Conservation (phyloP, 2,797 vertebrate genomes). For the Pempheris klunzingeri region DNA sequence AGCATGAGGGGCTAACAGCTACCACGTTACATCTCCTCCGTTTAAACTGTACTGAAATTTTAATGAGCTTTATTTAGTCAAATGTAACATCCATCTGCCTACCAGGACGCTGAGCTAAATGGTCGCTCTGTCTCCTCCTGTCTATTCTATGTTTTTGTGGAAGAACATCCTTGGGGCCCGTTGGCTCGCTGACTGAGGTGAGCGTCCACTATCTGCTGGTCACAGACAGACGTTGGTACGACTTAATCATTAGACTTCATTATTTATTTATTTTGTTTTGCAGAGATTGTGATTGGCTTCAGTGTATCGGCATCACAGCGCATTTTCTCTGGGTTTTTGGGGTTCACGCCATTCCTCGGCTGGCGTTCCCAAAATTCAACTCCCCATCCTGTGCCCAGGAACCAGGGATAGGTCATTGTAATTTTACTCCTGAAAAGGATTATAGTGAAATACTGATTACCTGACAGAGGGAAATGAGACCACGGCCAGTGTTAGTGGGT, state of each 20-base stretch:
- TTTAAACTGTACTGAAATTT: not conserved
- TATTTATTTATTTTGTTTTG: not conserved
- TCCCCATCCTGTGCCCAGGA: conserved; percentile 36
- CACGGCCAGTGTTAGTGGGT: conserved; percentile 55
- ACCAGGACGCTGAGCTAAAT: too few relatives aligned
- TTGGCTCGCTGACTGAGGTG: not conserved
- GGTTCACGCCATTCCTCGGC: conserved; percentile 6
- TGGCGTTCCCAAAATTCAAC: conserved; percentile 27
- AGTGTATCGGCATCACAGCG: not conserved
- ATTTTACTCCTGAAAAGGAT: conserved; percentile 69
- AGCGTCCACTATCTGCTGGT: not conserved
- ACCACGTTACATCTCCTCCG: not conserved
- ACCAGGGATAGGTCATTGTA: conserved; percentile 52
- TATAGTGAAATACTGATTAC: conserved; percentile 78
- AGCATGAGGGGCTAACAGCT: conserved; percentile 2
- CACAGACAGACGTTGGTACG: accelerated
- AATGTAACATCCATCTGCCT: too few relatives aligned
- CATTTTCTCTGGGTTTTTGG: not conserved
- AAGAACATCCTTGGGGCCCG: not conserved
- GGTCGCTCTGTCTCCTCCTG: conserved; percentile 3
- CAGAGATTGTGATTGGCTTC: not conserved
- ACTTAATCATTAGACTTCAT: not conserved
- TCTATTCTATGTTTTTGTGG: not conserved
- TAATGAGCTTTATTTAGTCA: not conserved
- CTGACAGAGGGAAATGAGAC: conserved; percentile 78